Evolutionary conservation across 37 sponge, comb jelly and placozoan genomes (phyloP).

Genomic region (Beroe ovata): DNA sequence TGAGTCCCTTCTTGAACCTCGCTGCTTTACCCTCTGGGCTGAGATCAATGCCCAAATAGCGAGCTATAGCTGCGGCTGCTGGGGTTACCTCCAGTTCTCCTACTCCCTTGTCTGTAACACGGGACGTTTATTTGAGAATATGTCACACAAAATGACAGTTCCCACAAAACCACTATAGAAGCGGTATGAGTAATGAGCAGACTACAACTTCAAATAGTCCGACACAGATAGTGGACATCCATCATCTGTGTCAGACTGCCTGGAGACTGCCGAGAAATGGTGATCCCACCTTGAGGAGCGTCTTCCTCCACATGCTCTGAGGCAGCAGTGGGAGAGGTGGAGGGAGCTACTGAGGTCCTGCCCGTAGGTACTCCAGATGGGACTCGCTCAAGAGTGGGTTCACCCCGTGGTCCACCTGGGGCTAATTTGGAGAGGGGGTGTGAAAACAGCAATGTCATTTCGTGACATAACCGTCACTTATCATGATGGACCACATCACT

Average conservation of each 20-base stretch:
- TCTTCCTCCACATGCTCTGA: conserved; percentile 24
- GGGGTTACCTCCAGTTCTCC: conserved; percentile 77
- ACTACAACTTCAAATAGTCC: too few relatives aligned
- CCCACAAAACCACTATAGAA: too few relatives aligned
- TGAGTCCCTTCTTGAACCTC: conserved; percentile 76
- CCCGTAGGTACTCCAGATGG: background rate
- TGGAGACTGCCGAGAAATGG: too few relatives aligned
- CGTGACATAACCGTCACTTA: too few relatives aligned
- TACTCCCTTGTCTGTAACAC: conserved; percentile 55
- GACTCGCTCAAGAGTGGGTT: background rate
- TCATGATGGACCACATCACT: too few relatives aligned
- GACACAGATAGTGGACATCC: too few relatives aligned
- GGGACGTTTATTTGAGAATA: too few relatives aligned
- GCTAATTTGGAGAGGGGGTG: too few relatives aligned
- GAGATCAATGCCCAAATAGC: conserved; percentile 87
- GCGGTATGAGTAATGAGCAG: too few relatives aligned
- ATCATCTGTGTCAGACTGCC: too few relatives aligned
- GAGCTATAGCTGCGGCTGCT: conserved; percentile 84
- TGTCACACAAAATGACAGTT: too few relatives aligned
- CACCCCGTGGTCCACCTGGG: background rate
- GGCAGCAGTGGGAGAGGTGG: conserved; percentile 11
- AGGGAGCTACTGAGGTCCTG: conserved; percentile 31
- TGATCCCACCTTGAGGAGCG: background rate
- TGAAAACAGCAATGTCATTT: too few relatives aligned
- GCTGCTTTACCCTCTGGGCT: conserved; percentile 78